Percentiles rank a stretch among this genome's conserved stretches.
Conservation (phyloP, 1,140 invertebrate genomes). For the Sminthurinus signatus region DNA sequence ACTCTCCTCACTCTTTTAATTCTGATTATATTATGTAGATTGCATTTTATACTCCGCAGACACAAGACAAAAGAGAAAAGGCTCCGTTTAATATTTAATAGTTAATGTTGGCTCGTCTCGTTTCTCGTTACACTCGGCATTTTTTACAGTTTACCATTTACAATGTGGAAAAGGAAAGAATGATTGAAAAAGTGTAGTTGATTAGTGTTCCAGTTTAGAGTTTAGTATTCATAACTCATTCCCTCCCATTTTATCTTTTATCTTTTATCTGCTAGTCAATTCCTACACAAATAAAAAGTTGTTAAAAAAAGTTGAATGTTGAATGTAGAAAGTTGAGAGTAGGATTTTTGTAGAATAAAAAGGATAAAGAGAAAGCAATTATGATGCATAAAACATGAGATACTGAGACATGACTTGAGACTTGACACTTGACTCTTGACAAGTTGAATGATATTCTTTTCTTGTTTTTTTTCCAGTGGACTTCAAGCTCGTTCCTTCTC, state of each 20-base stretch:
- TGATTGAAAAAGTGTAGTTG: background rate
- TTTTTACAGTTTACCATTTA: background rate
- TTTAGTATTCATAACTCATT: background rate
- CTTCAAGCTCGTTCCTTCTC: conserved; percentile 20
- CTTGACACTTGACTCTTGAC: background rate
- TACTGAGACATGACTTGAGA: no score
- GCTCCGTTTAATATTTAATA: no score
- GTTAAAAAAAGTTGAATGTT: conserved; percentile 17
- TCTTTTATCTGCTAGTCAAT: background rate
- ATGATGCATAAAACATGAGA: no score
- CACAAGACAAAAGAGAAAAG: no score
- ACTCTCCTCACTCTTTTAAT: no score
- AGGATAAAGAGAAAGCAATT: no score
- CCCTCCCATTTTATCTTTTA: background rate
- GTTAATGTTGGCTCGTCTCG: no score
- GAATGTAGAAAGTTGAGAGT: background rate
- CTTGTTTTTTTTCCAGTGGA: background rate
- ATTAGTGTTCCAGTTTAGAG: background rate
- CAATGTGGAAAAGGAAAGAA: background rate
- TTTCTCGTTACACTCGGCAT: background rate
- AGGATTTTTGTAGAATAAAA: background rate
- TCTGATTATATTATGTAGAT: no score
- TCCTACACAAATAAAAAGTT: no score
- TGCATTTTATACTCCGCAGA: no score
- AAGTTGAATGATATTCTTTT: background rate